Evolutionary conservation across 2,888 invertebrate species (phyloP), one percentile per base, ranked within the genome.

Genomic region (Hyppa rectilinea): DNA sequence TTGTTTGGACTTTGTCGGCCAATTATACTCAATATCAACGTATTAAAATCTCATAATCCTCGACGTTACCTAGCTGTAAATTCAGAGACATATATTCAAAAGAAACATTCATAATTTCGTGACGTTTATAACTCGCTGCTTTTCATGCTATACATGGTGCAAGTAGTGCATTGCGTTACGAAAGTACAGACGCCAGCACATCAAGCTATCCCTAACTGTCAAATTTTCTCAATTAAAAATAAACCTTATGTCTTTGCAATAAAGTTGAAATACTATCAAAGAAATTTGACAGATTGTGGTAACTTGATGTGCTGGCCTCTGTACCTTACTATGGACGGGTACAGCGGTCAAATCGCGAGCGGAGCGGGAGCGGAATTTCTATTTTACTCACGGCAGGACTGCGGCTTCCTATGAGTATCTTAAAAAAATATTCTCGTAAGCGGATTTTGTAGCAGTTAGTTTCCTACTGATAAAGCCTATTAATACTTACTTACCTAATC

Each of bases 1-100:
- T 20, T 10, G 10, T 31, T 61, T 56, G 60, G 9, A 74, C 55
- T 74, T 56, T 60, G 36, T 31, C 14, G 0, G 17, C 47, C 23
- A 49, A 49, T 58, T 65, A 38, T 6, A n/a, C n/a, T n/a, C n/a
- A 64, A 38, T 23, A 53, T 0, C 20, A 66, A 29, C 38, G 14
- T 23, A n/a, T 14, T 40, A 43, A 40, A 26, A 26, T 40, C 20
- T 26, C 4, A 36, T 17, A 26, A 20, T 56, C 17, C 26, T 56
- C 20, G 38, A 14, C n/a, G n/a, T 1, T 26, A 26, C 10, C 2
- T 23, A 36, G 6, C 10, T 31, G 45, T 1, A 55, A 23, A 7
- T 34, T 47, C 23, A 10, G 38, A 38, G 29, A 38, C 38, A 36
- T 38, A 0, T 17, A 10, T 38, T 26, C 23, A 31, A 17, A 31